phyloP scores from a whole-genome alignment of 2,113 vertebrate species.

The Paracanthobrama guichenoti region DNA sequence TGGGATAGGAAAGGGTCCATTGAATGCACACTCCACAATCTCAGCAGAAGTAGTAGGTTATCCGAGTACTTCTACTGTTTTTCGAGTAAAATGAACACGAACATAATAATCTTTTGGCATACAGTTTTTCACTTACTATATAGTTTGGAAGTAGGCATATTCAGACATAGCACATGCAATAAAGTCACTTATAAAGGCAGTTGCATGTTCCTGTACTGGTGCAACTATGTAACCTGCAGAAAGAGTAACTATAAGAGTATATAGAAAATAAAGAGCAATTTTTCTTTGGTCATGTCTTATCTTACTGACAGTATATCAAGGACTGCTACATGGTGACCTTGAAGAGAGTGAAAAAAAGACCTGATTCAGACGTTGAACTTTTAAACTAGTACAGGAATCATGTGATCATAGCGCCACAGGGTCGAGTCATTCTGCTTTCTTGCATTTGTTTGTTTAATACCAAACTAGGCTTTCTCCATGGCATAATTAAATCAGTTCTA shows the following conservation, averaged over 20 bases:
- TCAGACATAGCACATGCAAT: too few species aligned
- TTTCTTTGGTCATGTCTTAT: not conserved
- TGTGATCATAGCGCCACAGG: conserved; percentile 52
- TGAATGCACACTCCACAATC: too few species aligned
- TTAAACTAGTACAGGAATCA: not conserved
- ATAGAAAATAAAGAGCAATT: too few species aligned
- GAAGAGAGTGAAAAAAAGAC: not conserved
- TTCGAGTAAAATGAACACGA: not conserved
- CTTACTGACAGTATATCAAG: not conserved
- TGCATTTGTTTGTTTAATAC: conserved; percentile 72
- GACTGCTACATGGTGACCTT: not conserved
- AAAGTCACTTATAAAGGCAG: too few species aligned
- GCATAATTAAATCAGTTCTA: conserved; percentile 79
- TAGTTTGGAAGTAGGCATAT: too few species aligned
- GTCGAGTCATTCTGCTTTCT: conserved; percentile 64
- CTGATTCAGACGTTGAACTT: conserved; percentile 10
- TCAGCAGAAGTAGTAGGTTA: too few species aligned
- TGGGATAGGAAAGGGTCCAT: too few species aligned
- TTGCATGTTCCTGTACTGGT: too few species aligned
- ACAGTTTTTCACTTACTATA: too few species aligned
- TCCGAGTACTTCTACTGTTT: not conserved
- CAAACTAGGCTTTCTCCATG: conserved; percentile 65
- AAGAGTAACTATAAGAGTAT: too few species aligned
- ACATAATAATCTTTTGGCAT: too few species aligned
- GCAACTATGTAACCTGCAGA: too few species aligned